Percentiles rank a stretch among this genome's conserved stretches.
These are phyloP conservation scores for Acanthurus leucopareius DNA, from an alignment of 2,797 vertebrate species.

Conservation along the genomic window DNA sequence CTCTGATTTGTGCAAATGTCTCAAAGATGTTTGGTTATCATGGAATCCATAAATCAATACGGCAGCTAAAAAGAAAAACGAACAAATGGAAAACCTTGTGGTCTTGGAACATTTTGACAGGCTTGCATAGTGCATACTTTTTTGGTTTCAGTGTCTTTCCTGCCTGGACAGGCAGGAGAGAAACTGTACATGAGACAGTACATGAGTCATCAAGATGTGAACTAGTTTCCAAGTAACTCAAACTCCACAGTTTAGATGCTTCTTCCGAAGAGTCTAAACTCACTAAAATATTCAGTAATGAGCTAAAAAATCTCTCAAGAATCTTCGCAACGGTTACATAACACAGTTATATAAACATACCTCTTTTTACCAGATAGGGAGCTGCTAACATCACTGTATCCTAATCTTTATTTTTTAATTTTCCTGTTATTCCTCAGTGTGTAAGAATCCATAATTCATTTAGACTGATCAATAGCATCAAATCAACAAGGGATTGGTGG, in stretches of 20 bases:
- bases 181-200: too few relatives aligned
- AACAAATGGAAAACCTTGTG: neutral
- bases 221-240: conserved; percentile 9
- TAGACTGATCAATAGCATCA: conserved; percentile 6
- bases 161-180: neutral
- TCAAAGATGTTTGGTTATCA: too few relatives aligned
- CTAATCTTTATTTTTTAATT: conserved; percentile 18
- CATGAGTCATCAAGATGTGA: conserved; percentile 23
- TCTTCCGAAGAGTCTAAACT: conserved; percentile 10
- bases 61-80: neutral
- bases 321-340: conserved; percentile 26
- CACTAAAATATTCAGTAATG: conserved; percentile 45
- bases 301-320: conserved; percentile 29
- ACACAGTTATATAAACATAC: conserved; percentile 42
- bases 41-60: too few relatives aligned
- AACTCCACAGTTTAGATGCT: conserved; percentile 4
- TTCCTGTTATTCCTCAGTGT: conserved; percentile 3
- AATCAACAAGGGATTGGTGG: neutral
- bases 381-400: neutral
- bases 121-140: neutral
- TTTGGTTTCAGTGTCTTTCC: conserved; percentile 1
- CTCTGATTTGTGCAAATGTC: too few relatives aligned
- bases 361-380: neutral
- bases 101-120: neutral
- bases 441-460: conserved; percentile 8